Evolutionary conservation across 2,113 vertebrate species (phyloP), one percentile per base, ranked within the genome.

Genomic region (Sebastes fasciatus): DNA sequence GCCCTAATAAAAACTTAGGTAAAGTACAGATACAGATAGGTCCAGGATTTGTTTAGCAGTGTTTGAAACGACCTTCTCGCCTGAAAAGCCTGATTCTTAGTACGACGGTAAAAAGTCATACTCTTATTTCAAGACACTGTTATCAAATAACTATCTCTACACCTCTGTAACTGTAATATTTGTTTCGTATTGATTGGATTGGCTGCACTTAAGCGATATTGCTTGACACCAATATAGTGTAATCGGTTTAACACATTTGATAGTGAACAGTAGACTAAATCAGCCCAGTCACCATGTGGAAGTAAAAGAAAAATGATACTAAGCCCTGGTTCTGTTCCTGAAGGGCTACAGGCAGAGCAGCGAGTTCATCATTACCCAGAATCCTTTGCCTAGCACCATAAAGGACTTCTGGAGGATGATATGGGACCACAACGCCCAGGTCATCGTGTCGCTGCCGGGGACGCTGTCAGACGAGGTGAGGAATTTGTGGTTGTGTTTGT

Each of bases 351-450:
- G 94, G 83, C 96, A 96, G 80, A 97, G 94, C 89, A 96, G 87
- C 63, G 97, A 99, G 93, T 99, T 97, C 92, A 98, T 99, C 81
- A 94, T 99, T 88, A 99, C 98, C 76, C 98, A 99, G 82, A 97
- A 97, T 90, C 98, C 98, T 12, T 94, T 99, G 82, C 95, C 97
- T 8, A 95, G 94, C 62, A 99, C 98, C 55, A 95, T 97, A 71
- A 97, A 97, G 85, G 98, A 99, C 92, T 99, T 99, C 93, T 99
- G 98, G 98, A 97, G 94, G 87, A 99, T 99, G 98, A 96, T 99
- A 77, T 99, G 98, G 98, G 98, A 99, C 76, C 97, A 98, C 85
- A 99, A 98, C 8, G 93, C 95, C 58, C 97, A 97, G 82, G 86
- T 98, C 76, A 96, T 99, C 34, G 96, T 99, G 63, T 98, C 98